Percentiles rank a stretch among this genome's conserved stretches.
phyloP scores from a whole-genome alignment of 2,797 vertebrate genomes.

The Rhinichthys osculus region DNA sequence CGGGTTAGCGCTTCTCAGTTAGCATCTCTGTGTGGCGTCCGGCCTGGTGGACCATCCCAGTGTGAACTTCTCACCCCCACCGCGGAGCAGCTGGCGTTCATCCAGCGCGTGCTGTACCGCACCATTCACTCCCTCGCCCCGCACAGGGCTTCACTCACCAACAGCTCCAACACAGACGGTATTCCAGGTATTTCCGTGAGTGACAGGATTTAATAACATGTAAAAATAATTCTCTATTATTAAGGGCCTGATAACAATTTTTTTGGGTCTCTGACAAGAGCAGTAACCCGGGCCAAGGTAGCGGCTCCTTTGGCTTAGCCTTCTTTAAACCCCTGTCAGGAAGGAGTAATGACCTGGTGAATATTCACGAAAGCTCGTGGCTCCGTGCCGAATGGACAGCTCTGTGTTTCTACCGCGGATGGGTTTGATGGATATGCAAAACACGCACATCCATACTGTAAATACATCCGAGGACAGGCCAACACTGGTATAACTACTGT shows the following conservation, averaged over 20 bases:
- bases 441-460: neutral
- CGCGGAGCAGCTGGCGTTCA: neutral
- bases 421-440: neutral
- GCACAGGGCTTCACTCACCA: slow-evolving; percentile 70
- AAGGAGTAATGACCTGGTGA: slow-evolving; percentile 51
- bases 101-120: neutral
- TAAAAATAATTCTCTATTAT: slow-evolving; percentile 72
- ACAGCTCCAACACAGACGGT: slow-evolving; percentile 67
- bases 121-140: slow-evolving; percentile 49
- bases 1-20: neutral
- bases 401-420: neutral
- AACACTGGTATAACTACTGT: neutral
- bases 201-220: slow-evolving; percentile 82
- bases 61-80: slow-evolving; percentile 32
- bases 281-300: slow-evolving; percentile 33
- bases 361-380: slow-evolving; percentile 34
- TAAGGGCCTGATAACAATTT: slow-evolving; percentile 51
- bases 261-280: slow-evolving; percentile 55
- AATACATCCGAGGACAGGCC: neutral
- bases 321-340: slow-evolving; percentile 35
- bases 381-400: neutral
- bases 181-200: slow-evolving; percentile 81
- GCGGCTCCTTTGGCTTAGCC: slow-evolving; percentile 41
- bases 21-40: neutral
- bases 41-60: neutral